Conservation (phyloP, 1,140 invertebrate species). For the Aphelinus certus region DNA sequence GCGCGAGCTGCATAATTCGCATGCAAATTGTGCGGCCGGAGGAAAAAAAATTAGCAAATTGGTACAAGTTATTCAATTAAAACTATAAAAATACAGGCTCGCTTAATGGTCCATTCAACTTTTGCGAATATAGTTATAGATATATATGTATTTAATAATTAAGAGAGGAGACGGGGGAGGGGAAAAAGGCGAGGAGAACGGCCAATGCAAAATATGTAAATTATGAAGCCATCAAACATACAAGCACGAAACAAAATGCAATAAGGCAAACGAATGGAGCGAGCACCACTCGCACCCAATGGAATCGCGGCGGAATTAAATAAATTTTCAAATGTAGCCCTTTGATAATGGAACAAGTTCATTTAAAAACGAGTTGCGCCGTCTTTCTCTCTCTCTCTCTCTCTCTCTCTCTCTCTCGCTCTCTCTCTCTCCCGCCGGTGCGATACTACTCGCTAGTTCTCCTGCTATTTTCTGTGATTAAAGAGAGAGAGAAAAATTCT, state of each 20-base stretch:
- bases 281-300: conserved; percentile 2
- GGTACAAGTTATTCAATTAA: neutral
- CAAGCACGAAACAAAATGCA: neutral
- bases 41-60: neutral
- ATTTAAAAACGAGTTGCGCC: neutral
- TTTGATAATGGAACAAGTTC: conserved; percentile 13
- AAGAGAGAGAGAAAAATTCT: too few relatives aligned
- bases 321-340: neutral
- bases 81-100: neutral
- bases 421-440: too few relatives aligned
- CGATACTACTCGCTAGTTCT: too few relatives aligned
- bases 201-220: conserved; percentile 2
- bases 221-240: neutral
- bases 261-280: neutral
- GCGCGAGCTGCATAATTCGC: too few relatives aligned
- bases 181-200: neutral
- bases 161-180: neutral
- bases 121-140: conserved; percentile 1
- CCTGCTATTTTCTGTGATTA: too few relatives aligned
- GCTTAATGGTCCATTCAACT: conserved; percentile 5
- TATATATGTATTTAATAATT: neutral
- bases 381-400: neutral
- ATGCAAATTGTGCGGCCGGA: too few relatives aligned
- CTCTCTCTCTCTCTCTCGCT: neutral
- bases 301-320: neutral